Conservation (phyloP, 2,888 invertebrate genomes). For the Polydrusus pterygomalis region DNA sequence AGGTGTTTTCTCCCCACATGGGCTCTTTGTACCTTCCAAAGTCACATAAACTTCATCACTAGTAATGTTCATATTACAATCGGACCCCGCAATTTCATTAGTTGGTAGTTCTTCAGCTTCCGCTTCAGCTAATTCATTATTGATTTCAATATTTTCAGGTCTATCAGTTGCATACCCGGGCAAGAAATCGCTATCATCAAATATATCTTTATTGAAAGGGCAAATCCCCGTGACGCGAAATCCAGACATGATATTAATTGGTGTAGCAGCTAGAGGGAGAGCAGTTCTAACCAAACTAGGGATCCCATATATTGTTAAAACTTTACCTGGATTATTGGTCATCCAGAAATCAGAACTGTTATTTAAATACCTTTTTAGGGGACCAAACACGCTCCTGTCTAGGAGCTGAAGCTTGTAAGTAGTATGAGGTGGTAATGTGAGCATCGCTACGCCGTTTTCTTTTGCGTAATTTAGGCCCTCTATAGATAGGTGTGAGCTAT, state of each 20-base stretch:
- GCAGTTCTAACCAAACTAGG: constrained; percentile 5
- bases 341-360: not conserved
- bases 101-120: not conserved
- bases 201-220: constrained; percentile 18
- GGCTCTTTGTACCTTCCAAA: not conserved
- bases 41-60: not conserved
- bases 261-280: not conserved
- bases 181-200: constrained; percentile 15
- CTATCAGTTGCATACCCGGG: constrained; percentile 7
- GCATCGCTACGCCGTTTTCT: constrained; percentile 12
- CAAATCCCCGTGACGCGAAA: constrained; percentile 8
- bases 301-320: not conserved
- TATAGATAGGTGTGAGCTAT: constrained; percentile 15
- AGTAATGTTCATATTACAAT: not conserved
- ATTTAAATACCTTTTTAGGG: constrained; percentile 4
- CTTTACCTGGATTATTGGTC: not conserved
- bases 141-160: not conserved
- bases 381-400: constrained; percentile 14
- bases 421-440: constrained; percentile 14
- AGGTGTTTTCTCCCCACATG: not conserved
- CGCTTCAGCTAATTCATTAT: not conserved
- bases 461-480: constrained; percentile 7
- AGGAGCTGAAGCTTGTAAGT: constrained; percentile 4
- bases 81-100: not conserved
- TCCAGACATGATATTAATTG: not conserved